Conservation (phyloP, 2,797 vertebrate species). For the Chelon auratus region DNA sequence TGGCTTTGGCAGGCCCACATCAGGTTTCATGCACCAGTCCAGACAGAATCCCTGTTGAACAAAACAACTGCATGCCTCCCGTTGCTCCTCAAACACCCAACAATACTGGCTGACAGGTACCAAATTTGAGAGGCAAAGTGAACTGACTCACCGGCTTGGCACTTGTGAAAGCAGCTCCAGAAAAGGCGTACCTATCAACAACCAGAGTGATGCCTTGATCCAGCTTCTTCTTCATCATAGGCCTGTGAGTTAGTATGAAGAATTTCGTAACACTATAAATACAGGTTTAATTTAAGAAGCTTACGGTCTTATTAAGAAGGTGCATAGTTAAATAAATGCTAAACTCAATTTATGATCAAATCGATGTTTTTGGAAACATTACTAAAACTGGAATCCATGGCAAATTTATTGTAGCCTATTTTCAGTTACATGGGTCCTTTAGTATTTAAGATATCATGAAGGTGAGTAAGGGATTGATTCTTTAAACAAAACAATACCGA, state of each 20-base stretch:
- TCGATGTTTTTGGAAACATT: too few species aligned
- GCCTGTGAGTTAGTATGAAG: conserved; percentile 78
- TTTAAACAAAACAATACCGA: too few species aligned
- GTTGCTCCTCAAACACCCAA: not conserved
- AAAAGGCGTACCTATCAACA: conserved; percentile 96
- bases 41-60: conserved; percentile 88
- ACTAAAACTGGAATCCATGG: too few species aligned
- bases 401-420: too few species aligned
- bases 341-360: too few species aligned
- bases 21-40: conserved; percentile 93
- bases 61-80: not conserved
- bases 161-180: conserved; percentile 94
- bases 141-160: conserved; percentile 90
- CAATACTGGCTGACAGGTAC: not conserved
- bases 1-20: conserved; percentile 93
- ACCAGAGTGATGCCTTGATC: conserved; percentile 89
- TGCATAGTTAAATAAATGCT: too few species aligned
- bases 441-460: too few species aligned
- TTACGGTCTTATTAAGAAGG: too few species aligned
- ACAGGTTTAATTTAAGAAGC: not conserved
- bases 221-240: conserved; percentile 90
- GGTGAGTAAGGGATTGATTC: too few species aligned
- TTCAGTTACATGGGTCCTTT: too few species aligned
- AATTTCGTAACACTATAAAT: not conserved
- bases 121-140: not conserved